phyloP scores from a whole-genome alignment of 2,888 invertebrate species.

The Conchocele bisecta region DNA sequence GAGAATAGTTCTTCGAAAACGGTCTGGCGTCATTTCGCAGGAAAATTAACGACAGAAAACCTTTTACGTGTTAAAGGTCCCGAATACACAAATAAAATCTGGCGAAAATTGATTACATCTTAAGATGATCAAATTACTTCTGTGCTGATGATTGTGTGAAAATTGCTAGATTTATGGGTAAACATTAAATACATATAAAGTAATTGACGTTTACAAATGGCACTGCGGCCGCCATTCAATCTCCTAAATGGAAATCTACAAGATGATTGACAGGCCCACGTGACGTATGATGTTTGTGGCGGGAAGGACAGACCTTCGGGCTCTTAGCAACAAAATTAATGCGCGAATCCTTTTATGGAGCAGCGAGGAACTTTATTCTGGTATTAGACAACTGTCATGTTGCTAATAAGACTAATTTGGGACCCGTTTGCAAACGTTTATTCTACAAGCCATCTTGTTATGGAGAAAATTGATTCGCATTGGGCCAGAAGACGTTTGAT shows the following conservation, averaged over 20 bases:
- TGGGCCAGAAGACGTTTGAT: too few species aligned
- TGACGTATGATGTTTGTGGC: conserved; percentile 59
- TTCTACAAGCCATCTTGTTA: conserved; percentile 55
- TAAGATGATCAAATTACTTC: conserved; percentile 56
- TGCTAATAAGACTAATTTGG: conserved; percentile 4
- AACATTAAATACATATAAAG: conserved; percentile 66
- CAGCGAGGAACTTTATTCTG: conserved; percentile 45
- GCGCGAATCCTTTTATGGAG: conserved; percentile 59
- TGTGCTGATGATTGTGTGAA: conserved; percentile 59
- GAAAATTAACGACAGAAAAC: conserved; percentile 61
- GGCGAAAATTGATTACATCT: conserved; percentile 57
- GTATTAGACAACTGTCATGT: conserved; percentile 56
- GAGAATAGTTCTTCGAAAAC: too few species aligned
- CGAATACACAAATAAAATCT: conserved; percentile 61
- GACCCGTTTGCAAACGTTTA: conserved; percentile 57
- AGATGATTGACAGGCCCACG: conserved; percentile 59
- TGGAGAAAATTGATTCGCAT: conserved; percentile 39
- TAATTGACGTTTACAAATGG: conserved; percentile 66
- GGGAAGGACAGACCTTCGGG: conserved; percentile 57
- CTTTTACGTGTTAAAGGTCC: conserved; percentile 62
- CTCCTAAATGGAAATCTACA: conserved; percentile 59
- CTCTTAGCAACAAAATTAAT: conserved; percentile 58
- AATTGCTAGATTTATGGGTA: conserved; percentile 63
- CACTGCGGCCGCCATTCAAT: conserved; percentile 50
- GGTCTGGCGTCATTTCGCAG: conserved; percentile 51